Base-by-base conservation (phyloP, 2,797 vertebrate species). In the Dallia pectoralis region DNA sequence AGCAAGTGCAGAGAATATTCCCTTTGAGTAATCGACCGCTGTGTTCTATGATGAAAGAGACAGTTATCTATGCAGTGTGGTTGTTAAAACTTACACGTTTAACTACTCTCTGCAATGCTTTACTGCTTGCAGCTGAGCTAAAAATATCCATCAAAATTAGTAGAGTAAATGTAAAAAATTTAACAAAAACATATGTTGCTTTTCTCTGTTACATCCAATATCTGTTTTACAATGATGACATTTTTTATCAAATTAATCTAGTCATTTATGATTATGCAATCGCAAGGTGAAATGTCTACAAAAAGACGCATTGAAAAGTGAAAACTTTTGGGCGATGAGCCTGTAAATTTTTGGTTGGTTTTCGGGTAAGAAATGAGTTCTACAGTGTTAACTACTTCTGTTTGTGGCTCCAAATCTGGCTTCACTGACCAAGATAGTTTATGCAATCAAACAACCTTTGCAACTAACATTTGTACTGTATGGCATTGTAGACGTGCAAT, bases 21-120 rank as follows among this genome's bases (percentile, higher is more conserved):
- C 22, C 79, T 71, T 59, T 84, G 74, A 59, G 74, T 80, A 62
- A 82, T 87, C 71, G 81, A 61, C 69, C 16, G 32, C 67, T 51
- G 70, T 40, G 30, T 53, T 48, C 29, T 9, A 84, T 76, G 67
- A 72, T 77, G 40, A 73, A 47, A 77, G 22, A 65, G 72, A 76
- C 73, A 72, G 63, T 64, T 25, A 67, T 69, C 75, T 77, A 70
- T 74, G 56, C 70, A 70, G n/a, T 67, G n/a, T 70, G 53, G 18
- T 66, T 65, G 70, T 69, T 62, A 79, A 74, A 79, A 69, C 29
- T 73, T 71, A 77, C 62, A 70, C 22, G 32, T 1, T 79, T 75
- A 59, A 25, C 67, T 59, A 59, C 53, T 59, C 61, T 69, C 62
- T 77, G 12, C 47, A 68, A 25, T 5, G 40, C 29, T 30, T 62